These are phyloP conservation scores for Hypotaenidia philippensis DNA, from an alignment of 2,797 vertebrate species.

Conservation along the genomic window DNA sequence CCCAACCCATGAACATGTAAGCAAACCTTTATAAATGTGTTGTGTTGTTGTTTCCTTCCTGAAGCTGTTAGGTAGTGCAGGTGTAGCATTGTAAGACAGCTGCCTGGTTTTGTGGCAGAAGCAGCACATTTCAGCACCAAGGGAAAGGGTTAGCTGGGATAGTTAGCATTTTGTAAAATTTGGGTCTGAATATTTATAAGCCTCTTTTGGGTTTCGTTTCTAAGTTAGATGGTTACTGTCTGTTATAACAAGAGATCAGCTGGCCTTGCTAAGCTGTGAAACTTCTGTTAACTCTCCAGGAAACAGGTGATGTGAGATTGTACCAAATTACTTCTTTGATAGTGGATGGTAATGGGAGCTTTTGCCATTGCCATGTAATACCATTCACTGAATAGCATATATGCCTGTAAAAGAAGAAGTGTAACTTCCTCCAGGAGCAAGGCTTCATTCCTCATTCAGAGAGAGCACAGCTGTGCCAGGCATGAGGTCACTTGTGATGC, in stretches of 20 bases:
- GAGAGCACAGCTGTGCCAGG: neutral
- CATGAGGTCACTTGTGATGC: neutral
- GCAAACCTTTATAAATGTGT: accelerated
- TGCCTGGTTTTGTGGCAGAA: neutral
- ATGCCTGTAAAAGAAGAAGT: neutral
- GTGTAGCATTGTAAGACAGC: neutral
- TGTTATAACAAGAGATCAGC: neutral
- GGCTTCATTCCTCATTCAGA: neutral
- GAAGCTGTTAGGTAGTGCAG: neutral
- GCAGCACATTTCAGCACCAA: neutral
- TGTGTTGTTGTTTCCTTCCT: neutral
- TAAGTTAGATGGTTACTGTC: neutral
- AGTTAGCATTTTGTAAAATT: neutral
- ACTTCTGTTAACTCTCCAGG: neutral
- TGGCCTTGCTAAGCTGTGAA: neutral
- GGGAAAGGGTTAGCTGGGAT: neutral
- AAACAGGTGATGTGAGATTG: neutral
- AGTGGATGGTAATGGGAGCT: neutral
- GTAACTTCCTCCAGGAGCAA: neutral
- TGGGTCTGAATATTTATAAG: neutral
- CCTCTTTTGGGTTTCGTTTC: neutral
- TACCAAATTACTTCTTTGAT: neutral
- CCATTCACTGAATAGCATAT: neutral
- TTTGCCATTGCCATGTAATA: neutral
- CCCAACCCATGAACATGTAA: neutral